Conservation (phyloP, 1,140 invertebrate species). For the Bursaphelenchus mucronatus region DNA sequence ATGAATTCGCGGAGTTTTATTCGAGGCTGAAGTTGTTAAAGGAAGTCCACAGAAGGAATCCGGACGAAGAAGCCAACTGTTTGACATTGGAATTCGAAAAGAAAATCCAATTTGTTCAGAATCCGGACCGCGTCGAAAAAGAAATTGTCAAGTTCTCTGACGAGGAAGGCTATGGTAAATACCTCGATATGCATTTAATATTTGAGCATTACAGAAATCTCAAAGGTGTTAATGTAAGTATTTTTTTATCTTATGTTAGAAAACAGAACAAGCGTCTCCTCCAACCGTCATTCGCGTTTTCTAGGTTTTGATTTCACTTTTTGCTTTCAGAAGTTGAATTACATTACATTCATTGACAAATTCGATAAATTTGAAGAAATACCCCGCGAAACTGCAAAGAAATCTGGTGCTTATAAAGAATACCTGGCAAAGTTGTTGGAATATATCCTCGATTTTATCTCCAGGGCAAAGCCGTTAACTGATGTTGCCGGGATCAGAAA, state of each 20-base stretch:
- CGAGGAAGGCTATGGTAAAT: constrained; percentile 98
- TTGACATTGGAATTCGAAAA: constrained; percentile 50
- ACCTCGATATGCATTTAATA: constrained; percentile 93
- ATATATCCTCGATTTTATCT: constrained; percentile 80
- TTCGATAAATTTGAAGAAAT: constrained; percentile 97
- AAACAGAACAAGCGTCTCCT: background rate
- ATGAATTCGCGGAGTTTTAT: constrained; percentile 97
- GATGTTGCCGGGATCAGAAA: constrained; percentile 69
- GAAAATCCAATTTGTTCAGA: constrained; percentile 51
- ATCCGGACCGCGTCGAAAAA: constrained; percentile 52
- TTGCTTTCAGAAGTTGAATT: constrained; percentile 70
- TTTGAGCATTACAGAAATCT: constrained; percentile 93
- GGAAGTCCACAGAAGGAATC: constrained; percentile 90
- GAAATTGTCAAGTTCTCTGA: constrained; percentile 86
- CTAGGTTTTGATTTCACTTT: too few relatives aligned
- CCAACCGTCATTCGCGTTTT: background rate
- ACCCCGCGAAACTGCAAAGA: constrained; percentile 67
- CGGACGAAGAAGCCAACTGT: constrained; percentile 74
- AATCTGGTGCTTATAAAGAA: constrained; percentile 59
- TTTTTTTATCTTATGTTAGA: constrained; percentile 11
- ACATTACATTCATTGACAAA: constrained; percentile 84
- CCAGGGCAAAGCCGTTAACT: constrained; percentile 81
- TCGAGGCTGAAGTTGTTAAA: constrained; percentile 84
- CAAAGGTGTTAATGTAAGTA: constrained; percentile 81
- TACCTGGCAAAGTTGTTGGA: constrained; percentile 79